Percentiles rank a stretch among this genome's conserved stretches.
Conservation (phyloP, 2,888 invertebrate genomes). For the Strigamia crassipes region DNA sequence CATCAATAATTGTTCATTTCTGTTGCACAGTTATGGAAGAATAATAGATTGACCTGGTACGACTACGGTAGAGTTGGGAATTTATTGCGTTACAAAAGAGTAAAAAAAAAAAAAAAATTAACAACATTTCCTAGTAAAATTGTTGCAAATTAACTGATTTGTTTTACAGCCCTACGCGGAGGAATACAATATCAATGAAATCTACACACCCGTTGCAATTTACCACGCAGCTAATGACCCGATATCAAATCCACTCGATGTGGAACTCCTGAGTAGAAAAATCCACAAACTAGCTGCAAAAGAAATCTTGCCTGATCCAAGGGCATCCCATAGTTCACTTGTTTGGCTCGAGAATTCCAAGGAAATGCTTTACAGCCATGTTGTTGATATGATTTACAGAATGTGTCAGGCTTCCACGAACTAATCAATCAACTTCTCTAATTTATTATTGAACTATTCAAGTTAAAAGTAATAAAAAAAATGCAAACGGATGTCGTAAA, state of each 20-base stretch:
- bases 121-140: no score
- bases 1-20: no score
- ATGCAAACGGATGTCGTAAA: no score
- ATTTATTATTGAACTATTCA: no score
- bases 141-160: not conserved
- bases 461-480: not conserved
- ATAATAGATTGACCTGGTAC: not conserved
- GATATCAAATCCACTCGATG: not conserved
- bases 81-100: not conserved
- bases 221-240: constrained; percentile 6
- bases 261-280: not conserved
- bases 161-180: not conserved
- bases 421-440: not conserved
- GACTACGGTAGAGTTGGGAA: not conserved
- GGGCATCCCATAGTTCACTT: not conserved
- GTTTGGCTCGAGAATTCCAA: not conserved
- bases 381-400: not conserved
- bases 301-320: not conserved
- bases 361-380: not conserved
- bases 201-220: not conserved
- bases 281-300: not conserved
- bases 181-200: not conserved
- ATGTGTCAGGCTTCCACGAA: not conserved
- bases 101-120: not conserved
- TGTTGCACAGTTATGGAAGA: not conserved